Conservation (phyloP, 2,797 vertebrate genomes). For the Sparus aurata region DNA sequence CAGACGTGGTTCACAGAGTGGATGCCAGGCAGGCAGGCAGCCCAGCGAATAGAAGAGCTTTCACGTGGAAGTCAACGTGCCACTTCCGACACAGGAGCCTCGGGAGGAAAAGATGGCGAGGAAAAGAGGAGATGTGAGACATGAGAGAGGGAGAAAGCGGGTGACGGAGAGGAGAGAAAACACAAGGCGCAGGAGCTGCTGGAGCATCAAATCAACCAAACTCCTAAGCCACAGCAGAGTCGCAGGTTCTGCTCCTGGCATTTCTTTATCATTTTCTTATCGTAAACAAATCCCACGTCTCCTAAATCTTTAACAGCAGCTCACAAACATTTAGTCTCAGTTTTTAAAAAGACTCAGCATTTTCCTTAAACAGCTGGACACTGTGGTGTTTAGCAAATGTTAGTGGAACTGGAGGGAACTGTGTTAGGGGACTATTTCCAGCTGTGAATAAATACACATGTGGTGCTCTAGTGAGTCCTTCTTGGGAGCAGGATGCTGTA, state of each 20-base stretch:
- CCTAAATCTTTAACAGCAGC: background rate
- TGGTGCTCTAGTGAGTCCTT: background rate
- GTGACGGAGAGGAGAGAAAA: background rate
- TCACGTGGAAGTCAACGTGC: constrained; percentile 79
- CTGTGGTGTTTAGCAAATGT: background rate
- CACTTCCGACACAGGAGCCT: constrained; percentile 49
- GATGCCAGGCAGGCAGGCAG: constrained; percentile 47
- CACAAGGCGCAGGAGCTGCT: background rate
- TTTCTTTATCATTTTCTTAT: background rate
- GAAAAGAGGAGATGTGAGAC: constrained; percentile 16
- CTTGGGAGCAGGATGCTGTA: background rate
- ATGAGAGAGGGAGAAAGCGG: background rate
- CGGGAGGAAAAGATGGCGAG: constrained; percentile 39
- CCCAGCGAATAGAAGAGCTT: constrained; percentile 47
- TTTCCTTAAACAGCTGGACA: background rate
- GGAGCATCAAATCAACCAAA: background rate
- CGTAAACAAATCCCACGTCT: background rate
- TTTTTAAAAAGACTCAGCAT: background rate
- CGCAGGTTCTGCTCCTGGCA: background rate
- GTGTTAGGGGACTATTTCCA: background rate
- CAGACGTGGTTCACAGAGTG: constrained; percentile 58
- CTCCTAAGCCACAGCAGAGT: background rate
- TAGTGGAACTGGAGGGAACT: background rate
- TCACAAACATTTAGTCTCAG: background rate
- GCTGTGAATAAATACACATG: background rate